A percentile compares a stretch with the other conserved stretches of the same genome.
phyloP scores from a whole-genome alignment of 2,113 vertebrate genomes.

The Polypterus senegalus region DNA sequence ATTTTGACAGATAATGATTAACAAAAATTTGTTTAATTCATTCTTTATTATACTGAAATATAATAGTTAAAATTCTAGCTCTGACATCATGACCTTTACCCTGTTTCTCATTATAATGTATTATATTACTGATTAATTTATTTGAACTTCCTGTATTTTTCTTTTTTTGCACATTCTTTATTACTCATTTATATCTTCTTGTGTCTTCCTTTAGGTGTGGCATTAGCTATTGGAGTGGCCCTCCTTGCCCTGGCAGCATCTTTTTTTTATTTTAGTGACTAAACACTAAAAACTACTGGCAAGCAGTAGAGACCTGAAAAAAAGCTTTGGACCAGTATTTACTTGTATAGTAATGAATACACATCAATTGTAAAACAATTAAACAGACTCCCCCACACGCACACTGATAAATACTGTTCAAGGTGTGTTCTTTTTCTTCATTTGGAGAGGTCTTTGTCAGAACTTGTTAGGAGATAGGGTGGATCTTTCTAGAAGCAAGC shows the following conservation, averaged over 20 bases:
- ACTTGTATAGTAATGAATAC: neutral
- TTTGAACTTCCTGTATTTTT: no score
- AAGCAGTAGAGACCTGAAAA: no score
- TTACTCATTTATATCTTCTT: conserved; percentile 20
- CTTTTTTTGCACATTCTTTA: neutral
- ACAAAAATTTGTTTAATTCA: no score
- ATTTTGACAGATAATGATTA: no score
- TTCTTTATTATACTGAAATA: no score
- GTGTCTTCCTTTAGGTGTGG: conserved; percentile 42
- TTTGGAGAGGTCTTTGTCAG: neutral
- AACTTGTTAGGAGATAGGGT: neutral
- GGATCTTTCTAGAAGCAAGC: neutral
- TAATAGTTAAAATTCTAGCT: no score
- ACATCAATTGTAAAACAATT: neutral
- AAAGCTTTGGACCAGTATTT: neutral
- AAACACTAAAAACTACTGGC: conserved; percentile 13
- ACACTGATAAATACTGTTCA: neutral
- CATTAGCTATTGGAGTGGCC: conserved; percentile 39
- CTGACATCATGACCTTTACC: no score
- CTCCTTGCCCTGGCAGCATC: conserved; percentile 43
- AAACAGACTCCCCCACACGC: neutral
- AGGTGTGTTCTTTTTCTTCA: neutral
- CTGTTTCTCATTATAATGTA: no score
- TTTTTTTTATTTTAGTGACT: conserved; percentile 58
- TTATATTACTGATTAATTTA: no score